Evolutionary conservation across 92 coral and sea anemone genomes (phyloP).

Genomic region (Palythoa heliodiscus): DNA sequence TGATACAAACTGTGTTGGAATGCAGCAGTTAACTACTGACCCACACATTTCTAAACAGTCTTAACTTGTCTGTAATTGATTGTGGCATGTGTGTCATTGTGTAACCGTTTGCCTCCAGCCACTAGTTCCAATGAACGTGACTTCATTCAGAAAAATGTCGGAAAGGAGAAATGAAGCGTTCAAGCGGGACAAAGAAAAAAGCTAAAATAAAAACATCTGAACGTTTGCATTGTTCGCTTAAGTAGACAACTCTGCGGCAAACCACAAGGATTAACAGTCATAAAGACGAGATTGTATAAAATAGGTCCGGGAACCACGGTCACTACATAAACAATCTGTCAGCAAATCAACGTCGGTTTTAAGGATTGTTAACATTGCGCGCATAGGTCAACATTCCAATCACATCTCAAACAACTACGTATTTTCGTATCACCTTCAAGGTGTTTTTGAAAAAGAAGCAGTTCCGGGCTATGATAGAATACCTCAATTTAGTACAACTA

Average conservation of each 20-base stretch:
- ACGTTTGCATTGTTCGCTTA: background rate
- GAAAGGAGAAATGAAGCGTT: background rate
- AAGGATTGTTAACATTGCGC: background rate
- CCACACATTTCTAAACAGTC: background rate
- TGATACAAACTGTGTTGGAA: background rate
- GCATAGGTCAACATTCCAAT: background rate
- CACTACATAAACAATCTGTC: background rate
- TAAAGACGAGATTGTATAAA: background rate
- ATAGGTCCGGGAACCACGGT: background rate
- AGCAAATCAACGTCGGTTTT: background rate
- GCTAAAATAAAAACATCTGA: background rate
- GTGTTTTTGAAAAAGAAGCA: background rate
- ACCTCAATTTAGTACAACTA: background rate
- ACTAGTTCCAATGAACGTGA: background rate
- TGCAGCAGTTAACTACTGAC: background rate
- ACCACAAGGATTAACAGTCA: conserved; percentile 8
- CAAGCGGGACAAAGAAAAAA: conserved; percentile 1
- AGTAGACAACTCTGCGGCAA: background rate
- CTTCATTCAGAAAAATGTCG: background rate
- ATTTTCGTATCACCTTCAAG: background rate
- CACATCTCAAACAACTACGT: background rate
- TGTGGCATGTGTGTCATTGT: background rate
- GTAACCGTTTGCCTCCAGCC: background rate
- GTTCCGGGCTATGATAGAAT: background rate
- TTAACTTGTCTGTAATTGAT: background rate